A percentile compares a stretch with the other conserved stretches of the same genome.
phyloP scores from a whole-genome alignment of 2,888 invertebrate genomes.

The Koerneria pararmatus region DNA sequence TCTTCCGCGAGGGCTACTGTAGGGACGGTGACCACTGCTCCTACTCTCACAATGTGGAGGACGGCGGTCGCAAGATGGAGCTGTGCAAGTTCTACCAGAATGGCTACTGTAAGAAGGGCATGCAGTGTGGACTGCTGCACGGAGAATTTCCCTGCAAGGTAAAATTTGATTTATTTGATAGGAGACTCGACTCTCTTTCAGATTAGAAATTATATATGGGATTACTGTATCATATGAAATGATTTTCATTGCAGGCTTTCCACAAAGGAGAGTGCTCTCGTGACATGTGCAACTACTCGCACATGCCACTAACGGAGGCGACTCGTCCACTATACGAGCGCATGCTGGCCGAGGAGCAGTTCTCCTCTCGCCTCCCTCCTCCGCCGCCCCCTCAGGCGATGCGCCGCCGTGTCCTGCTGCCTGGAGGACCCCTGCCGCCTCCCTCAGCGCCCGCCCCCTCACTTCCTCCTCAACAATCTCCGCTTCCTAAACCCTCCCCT shows the following conservation, averaged over 20 bases:
- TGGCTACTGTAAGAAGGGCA: constrained; percentile 56
- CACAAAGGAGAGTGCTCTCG: constrained; percentile 53
- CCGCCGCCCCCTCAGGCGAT: constrained; percentile 26
- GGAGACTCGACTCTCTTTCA: neutral
- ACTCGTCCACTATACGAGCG: constrained; percentile 52
- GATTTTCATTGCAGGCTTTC: constrained; percentile 30
- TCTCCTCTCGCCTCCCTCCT: neutral
- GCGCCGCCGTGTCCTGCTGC: constrained; percentile 47
- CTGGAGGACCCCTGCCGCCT: constrained; percentile 27
- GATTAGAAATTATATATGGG: neutral
- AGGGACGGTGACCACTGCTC: constrained; percentile 54
- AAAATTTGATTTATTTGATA: neutral
- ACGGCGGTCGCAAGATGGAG: constrained; percentile 49
- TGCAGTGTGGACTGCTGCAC: constrained; percentile 50
- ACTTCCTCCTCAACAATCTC: neutral
- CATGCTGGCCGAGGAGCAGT: constrained; percentile 32
- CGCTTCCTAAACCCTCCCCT: neutral
- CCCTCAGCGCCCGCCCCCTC: neutral
- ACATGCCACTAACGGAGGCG: constrained; percentile 54
- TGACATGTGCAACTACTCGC: constrained; percentile 55
- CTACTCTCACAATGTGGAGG: constrained; percentile 55
- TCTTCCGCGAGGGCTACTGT: constrained; percentile 60
- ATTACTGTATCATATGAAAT: neutral
- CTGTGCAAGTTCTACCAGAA: constrained; percentile 57
- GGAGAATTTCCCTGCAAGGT: constrained; percentile 57